Evolutionary conservation across 2,888 invertebrate species (phyloP), one percentile per base, ranked within the genome.

Genomic region (Calliphora vomitoria): DNA sequence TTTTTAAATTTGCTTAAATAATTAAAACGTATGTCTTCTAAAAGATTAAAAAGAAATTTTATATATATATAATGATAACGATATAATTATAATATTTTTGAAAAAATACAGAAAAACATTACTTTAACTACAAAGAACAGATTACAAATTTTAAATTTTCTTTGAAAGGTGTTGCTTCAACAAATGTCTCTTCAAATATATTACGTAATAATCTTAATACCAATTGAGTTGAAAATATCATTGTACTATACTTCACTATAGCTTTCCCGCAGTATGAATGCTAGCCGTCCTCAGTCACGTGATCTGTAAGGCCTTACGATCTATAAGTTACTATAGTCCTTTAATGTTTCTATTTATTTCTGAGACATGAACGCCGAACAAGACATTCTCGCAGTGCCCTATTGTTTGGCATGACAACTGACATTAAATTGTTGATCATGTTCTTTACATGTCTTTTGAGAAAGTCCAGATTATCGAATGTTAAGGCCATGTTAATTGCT

Each of bases 401-500:
- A 25, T 83, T 91, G 11, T 91, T 91, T 80, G 91, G 91, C 38
- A 88, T 91, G 82, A 88, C 90, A 20, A 90, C 90, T 20, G 91
- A 91, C 31, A 90, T 90, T n/a, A n/a, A n/a, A n/a, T n/a, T n/a
- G n/a, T n/a, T 92, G 53, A 82, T 91, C 2, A 76, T 90, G 15
- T 85, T 90, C 47, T 91, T 90, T 81, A 78, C 90, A 8, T 90
- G 90, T 79, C 82, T 90, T 13, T 79, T 90, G 86, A 89, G 89
- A 6, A 90, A 88, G 4, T 90, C 90, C 6, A 89, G 89, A 69
- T 86, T 89, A 11, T 75, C 86, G 18, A 90, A 89, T 69, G 92
- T 91, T 76, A 92, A 92, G 69, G 88, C 90, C 6, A 91, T 91
- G 31, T 89, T 92, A 20, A 90, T 91, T n/a, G n/a, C n/a, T n/a